A percentile compares a stretch with the other conserved stretches of the same genome.
Evolutionary conservation across 23 tunicate species (phyloP).

Genomic region (Diplosoma virens): DNA sequence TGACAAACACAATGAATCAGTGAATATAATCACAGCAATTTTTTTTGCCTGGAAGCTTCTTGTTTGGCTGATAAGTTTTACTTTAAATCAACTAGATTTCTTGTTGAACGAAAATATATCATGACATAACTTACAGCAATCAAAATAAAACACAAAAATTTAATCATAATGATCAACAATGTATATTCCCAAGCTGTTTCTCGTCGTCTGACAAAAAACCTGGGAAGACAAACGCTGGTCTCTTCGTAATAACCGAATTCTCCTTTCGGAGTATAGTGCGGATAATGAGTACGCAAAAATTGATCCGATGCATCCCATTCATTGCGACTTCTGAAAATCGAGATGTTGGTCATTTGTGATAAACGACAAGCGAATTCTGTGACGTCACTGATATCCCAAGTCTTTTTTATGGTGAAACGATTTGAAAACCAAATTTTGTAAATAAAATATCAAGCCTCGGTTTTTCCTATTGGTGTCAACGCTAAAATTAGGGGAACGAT

Average conservation of each 20-base stretch:
- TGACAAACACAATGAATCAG: slow-evolving; percentile 25
- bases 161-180: slow-evolving; percentile 2
- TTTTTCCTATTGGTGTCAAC: not conserved
- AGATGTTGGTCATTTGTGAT: not conserved
- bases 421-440: slow-evolving; percentile 22
- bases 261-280: not conserved
- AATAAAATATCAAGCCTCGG: not conserved
- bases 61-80: no score
- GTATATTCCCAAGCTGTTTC: slow-evolving; percentile 36
- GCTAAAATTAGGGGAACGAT: not conserved
- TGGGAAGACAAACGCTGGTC: slow-evolving; percentile 26
- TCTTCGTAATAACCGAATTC: slow-evolving; percentile 33
- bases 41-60: slow-evolving; percentile 6
- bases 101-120: not conserved
- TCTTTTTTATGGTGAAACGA: not conserved
- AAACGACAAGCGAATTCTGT: not conserved
- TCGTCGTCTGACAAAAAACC: slow-evolving; percentile 4
- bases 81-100: not conserved
- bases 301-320: not conserved
- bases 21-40: slow-evolving; percentile 12
- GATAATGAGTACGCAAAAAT: not conserved
- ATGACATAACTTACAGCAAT: slow-evolving; percentile 6
- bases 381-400: not conserved
- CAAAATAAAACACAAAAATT: slow-evolving; percentile 8
- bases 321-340: not conserved